Conservation (phyloP, 2,797 vertebrate species). For the Typhlichthys subterraneus region DNA sequence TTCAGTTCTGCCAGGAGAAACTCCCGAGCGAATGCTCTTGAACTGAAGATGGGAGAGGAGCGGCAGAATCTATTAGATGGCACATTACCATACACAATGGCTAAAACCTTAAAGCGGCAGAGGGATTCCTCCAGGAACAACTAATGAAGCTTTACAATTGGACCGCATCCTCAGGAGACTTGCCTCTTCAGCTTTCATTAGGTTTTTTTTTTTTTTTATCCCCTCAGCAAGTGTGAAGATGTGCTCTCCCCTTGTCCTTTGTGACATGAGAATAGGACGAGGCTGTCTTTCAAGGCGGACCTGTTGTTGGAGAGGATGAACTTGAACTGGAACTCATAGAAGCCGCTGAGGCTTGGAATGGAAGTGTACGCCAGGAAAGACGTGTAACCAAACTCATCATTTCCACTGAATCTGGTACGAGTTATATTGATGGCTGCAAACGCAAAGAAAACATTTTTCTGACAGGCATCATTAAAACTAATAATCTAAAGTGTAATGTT, state of each 20-base stretch:
- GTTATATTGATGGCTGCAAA: conserved; percentile 82
- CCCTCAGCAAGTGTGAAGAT: conserved; percentile 20
- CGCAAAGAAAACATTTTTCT: conserved; percentile 18
- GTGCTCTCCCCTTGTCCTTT: conserved; percentile 84
- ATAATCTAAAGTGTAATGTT: conserved; percentile 2
- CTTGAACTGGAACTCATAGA: conserved; percentile 86
- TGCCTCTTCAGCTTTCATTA: conserved; percentile 27
- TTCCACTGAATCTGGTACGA: conserved; percentile 82
- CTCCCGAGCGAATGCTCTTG: conserved; percentile 42
- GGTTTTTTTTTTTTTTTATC: conserved; percentile 20
- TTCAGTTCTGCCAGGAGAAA: conserved; percentile 45
- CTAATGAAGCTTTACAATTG: conserved; percentile 53
- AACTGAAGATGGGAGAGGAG: conserved; percentile 52
- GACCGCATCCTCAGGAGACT: conserved; percentile 32
- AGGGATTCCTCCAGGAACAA: conserved; percentile 35
- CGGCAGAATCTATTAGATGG: conserved; percentile 57
- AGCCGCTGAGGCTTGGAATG: conserved; percentile 76
- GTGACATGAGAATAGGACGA: conserved; percentile 88
- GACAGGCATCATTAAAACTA: conserved; percentile 1
- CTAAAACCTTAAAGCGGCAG: conserved; percentile 34
- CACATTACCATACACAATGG: conserved; percentile 56
- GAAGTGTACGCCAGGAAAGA: conserved; percentile 83
- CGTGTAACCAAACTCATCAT: conserved; percentile 82
- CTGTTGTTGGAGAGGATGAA: conserved; percentile 81
- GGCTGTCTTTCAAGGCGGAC: conserved; percentile 83